Evolutionary conservation across 2,888 invertebrate species (phyloP), one percentile per base, ranked within the genome.

Genomic region (Leistus spinibarbis): DNA sequence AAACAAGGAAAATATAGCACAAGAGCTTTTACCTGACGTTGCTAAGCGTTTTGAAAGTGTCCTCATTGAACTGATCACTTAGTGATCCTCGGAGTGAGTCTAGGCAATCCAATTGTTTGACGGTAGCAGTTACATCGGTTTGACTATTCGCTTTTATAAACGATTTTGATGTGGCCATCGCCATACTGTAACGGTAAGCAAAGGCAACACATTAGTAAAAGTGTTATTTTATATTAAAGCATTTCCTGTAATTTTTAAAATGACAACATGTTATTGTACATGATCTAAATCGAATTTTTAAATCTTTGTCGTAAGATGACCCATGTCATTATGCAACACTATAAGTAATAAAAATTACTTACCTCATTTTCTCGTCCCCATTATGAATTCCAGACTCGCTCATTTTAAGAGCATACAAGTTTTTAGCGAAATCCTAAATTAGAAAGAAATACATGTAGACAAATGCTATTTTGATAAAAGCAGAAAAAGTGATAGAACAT

Each of bases 61-160:
- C 95, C 80, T 95, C 94, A 4, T 92, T 90, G 79, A 92, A 90
- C n/a, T 93, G 92, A 80, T 95, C 95, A 57, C 93, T 93, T 17
- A 92, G 90, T 64, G 95, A 95, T 72, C 94, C 94, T 84, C 89
- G 87, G 72, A 93, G 83, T 0, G 91, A 92, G 82, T 92, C 91
- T 78, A 90, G 86, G 77, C 93, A 89, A 79, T 91, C 92, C 77
- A 94, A 87, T 84, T 89, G 88, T 40, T 87, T 86, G 80, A 86
- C 88, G 9, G 86, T 84, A 24, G 86, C 85, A 56, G 89, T 89
- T 77, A 92, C 88, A 82, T 94, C 95, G 69, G 92, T 91, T 84
- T 95, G 92, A 81, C 95, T 96, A 85, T 95, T 96, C 72, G 94
- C 95, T 86, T 95, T 95, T 84, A 96, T 95, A 84, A 95, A 95